A percentile compares a stretch with the other conserved stretches of the same genome.
Evolutionary conservation across 2,113 vertebrate genomes (phyloP).

Genomic region (Rhipidura dahli): DNA sequence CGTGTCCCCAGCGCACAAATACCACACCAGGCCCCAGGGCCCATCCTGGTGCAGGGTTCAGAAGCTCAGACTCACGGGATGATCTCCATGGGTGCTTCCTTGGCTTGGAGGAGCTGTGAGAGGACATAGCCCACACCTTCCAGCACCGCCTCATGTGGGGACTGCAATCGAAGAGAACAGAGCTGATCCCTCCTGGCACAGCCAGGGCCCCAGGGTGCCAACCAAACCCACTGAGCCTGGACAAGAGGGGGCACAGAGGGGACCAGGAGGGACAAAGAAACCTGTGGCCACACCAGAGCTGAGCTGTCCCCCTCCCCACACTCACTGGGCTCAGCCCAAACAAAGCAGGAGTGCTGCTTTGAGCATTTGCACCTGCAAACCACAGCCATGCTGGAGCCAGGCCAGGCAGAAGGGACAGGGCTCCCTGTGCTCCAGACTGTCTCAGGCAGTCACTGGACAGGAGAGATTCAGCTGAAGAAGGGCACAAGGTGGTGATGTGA

Average conservation of each 20-base stretch:
- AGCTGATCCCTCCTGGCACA: neutral
- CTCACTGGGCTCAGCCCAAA: neutral
- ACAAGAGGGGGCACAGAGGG: neutral
- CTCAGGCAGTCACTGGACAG: neutral
- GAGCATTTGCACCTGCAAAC: neutral
- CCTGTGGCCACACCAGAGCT: neutral
- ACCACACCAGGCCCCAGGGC: neutral
- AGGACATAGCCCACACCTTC: constrained; percentile 90
- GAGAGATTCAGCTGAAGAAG: neutral
- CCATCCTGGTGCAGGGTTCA: neutral
- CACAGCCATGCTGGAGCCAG: neutral
- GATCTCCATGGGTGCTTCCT: constrained; percentile 80
- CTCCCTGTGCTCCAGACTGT: neutral
- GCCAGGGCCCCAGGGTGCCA: neutral
- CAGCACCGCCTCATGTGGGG: constrained; percentile 82
- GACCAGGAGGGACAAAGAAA: neutral
- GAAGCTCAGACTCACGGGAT: constrained; percentile 79
- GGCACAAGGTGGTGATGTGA: neutral
- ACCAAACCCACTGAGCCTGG: neutral
- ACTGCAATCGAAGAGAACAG: constrained; percentile 73
- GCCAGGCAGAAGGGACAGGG: neutral
- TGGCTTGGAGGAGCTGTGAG: constrained; percentile 91
- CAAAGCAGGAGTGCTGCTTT: fast-evolving
- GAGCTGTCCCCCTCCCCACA: neutral
- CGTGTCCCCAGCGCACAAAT: neutral